Evolutionary conservation across 2,113 vertebrate genomes (phyloP), one percentile per base, ranked within the genome.

Genomic region (Zingel zingel): DNA sequence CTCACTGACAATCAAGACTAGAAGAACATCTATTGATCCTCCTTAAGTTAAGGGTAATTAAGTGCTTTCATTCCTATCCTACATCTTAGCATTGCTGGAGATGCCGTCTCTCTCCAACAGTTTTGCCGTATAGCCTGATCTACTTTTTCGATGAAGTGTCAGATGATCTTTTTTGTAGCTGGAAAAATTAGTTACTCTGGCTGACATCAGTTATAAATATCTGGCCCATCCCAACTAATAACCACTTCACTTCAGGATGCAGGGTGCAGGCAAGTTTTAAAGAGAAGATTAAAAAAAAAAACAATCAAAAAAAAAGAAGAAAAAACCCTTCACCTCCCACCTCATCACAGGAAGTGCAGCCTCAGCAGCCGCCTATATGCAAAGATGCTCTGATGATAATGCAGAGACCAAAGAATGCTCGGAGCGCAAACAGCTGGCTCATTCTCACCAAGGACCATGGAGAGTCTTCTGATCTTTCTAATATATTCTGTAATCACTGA

Each of bases 401-500:
- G 81, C 90, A 76, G 82, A 89, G 70, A 88, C 85, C 89, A 88
- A 90, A 91, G 89, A 87, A 75, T 6, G 71, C 84, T 86, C 30
- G 5, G 56, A 81, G 91, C 69, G 19, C 84, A 84, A 91, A 92
- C 92, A 94, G 88, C 90, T 92, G 92, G 86, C 78, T 69, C 13
- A 10, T 79, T 80, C 88, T 91, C 84, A 81, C 50, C 21, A 45
- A 74, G 81, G 86, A 92, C 88, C 89, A 74, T 2, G n/a, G 50
- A 21, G 66, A 81, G 77, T 64, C 84, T 70, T 93, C 90, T 91
- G 88, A 93, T 93, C 88, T 89, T 84, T 84, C 65, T 88, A 87
- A 93, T 93, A 76, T 86, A 92, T 91, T 86, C 86, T 1, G 67
- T 90, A 90, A 91, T 93, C 90, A 89, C 86, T 63, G 65, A 85